Conservation (phyloP, 2,888 invertebrate species). For the Heliothis peltigera region DNA sequence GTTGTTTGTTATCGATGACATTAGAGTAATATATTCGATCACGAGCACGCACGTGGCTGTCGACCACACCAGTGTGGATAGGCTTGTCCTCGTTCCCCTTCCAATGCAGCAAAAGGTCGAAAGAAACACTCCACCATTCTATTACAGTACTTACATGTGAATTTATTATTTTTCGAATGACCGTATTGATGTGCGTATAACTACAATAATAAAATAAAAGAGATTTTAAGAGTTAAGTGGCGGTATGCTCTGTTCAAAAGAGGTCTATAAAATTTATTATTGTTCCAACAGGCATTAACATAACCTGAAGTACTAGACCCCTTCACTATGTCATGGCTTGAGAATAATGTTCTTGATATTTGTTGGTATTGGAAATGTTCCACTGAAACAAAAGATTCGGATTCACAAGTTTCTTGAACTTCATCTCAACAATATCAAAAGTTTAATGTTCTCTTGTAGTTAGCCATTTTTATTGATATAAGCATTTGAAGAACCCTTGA, state of each 20-base stretch:
- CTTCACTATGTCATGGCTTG: slow-evolving; percentile 20
- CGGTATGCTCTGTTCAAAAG: slow-evolving; percentile 1
- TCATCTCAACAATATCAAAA: background rate
- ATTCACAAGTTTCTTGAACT: background rate
- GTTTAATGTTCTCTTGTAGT: background rate
- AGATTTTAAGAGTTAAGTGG: slow-evolving; percentile 10
- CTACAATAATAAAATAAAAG: slow-evolving; percentile 18
- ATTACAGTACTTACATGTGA: slow-evolving; percentile 33
- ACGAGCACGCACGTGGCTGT: slow-evolving; percentile 33
- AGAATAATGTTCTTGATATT: slow-evolving; percentile 7
- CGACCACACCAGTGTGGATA: slow-evolving; percentile 45
- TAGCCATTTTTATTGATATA: background rate
- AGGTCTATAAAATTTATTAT: slow-evolving; percentile 19
- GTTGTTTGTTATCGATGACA: slow-evolving; percentile 22
- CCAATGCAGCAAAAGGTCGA: slow-evolving; percentile 62
- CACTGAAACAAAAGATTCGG: background rate
- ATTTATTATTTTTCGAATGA: slow-evolving; percentile 46
- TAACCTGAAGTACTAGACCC: slow-evolving; percentile 31
- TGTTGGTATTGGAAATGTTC: slow-evolving; percentile 15
- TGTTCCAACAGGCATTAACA: slow-evolving; percentile 29
- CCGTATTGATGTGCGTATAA: slow-evolving; percentile 22
- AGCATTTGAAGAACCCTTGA: slow-evolving; percentile 14
- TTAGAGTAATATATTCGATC: slow-evolving; percentile 47
- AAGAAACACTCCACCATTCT: slow-evolving; percentile 52
- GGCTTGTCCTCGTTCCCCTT: slow-evolving; percentile 62